Percentiles rank a stretch among this genome's conserved stretches.
Evolutionary conservation across 2,797 vertebrate genomes (phyloP).

Genomic region (Urocyon cinereoargenteus): DNA sequence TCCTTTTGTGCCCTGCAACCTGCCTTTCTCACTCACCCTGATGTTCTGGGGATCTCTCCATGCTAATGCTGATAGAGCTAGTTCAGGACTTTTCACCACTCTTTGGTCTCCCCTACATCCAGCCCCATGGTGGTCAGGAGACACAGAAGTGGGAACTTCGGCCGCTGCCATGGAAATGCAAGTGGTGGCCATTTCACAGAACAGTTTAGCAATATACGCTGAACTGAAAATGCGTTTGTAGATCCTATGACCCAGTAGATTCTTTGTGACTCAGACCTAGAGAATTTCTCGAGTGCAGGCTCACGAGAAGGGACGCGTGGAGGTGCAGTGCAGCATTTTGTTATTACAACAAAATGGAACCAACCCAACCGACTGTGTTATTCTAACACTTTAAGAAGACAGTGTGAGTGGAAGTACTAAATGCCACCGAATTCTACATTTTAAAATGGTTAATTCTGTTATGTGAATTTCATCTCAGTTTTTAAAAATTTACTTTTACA

Average conservation of each 20-base stretch:
- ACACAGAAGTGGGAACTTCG: background rate
- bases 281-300: background rate
- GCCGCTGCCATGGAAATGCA: background rate
- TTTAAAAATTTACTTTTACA: background rate
- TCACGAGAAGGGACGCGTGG: background rate
- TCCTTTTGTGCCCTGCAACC: background rate
- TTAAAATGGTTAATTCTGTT: slow-evolving; percentile 31
- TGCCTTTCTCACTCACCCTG: background rate
- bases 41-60: background rate
- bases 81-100: background rate
- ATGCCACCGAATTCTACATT: background rate
- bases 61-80: background rate
- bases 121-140: background rate
- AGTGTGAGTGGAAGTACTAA: background rate
- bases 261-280: background rate
- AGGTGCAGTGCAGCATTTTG: background rate
- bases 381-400: background rate
- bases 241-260: background rate
- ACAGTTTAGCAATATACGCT: background rate
- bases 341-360: background rate
- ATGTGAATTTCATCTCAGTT: background rate
- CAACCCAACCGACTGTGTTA: background rate
- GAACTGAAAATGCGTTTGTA: background rate
- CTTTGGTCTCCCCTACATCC: too few species aligned
- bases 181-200: background rate